Base-by-base conservation (phyloP, 2,888 invertebrate species). In the Catocala sponsa region DNA sequence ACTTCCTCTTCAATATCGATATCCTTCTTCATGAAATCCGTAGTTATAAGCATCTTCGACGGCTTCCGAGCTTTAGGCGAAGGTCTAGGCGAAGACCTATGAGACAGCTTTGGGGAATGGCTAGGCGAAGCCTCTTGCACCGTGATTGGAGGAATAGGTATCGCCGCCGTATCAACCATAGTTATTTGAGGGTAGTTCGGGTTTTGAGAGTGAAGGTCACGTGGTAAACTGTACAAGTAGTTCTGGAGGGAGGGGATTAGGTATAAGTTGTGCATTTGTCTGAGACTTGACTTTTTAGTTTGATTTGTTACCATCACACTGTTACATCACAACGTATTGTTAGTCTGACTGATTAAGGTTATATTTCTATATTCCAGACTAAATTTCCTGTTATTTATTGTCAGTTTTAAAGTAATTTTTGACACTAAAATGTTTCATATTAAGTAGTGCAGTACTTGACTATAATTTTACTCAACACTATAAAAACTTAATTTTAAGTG, bases 21-120 rank as follows among this genome's bases (percentile, higher is more conserved):
- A 63, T 88, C 89, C 6, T 79, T 77, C 70, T 90, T 91, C 90
- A 90, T 89, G 10, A 88, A 78, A 57, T 91, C 90, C 0, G 84
- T 86, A 0, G 82, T 79, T 6, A 85, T 78, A n/a, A 83, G 66
- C 5, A 84, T 73, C 59, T 71, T 80, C 0, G 82, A 77, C 0
- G 67, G 12, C 6, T 76, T 76, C 6, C 80, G 57, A 0, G 78
- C 76, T 11, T 56, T 74, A 0, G 81, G 80, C 0, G 60, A 63
- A 5, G 12, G 33, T 11, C 63, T 65, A 52, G 68, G 73, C 5
- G 68, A 69, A 2, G 71, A 56, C 43, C 72, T 78, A 6, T 69
- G 50, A 0, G 79, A 79, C 6, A 70, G 70, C 1, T 58, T 76
- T 0, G 77, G 79, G 0, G 81, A 76, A 2, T 5, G 35, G 13